Evolutionary conservation across 30 jellyfish, hydroid and myxozoan species (phyloP), one percentile per base, ranked within the genome.

Genomic region (Chrysaora quinquecirrha): DNA sequence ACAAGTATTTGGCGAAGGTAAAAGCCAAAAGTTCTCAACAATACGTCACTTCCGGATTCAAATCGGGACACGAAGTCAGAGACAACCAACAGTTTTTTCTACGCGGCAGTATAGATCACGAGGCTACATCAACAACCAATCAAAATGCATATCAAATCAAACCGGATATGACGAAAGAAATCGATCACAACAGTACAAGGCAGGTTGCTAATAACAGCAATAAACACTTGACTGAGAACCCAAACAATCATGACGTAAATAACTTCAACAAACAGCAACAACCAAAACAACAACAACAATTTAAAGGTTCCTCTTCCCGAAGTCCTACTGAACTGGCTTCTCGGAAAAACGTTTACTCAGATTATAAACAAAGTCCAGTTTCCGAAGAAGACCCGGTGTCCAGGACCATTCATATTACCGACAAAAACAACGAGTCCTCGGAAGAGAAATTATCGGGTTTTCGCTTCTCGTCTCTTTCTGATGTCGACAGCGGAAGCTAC

Each of bases 401-500:
- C 27, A 54, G 66, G n/a, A 65, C 60, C 60, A 27, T 32, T 9
- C 29, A 76, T 0, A 22, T 9, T 2, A 29, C 33, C 16, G 48
- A 38, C 9, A 32, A 9, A 27, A 9, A 9, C 0, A 28, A 14
- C 27, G 48, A 75, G 18, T 0, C 56, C 2, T 29, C 19, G 24
- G 18, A 27, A 12, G 6, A 33, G 4, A 64, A 50, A 48, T 48
- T 78, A 11, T 61, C 90, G 2, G 56, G 48, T 10, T 80, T 80
- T 48, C 24, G 64, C 32, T 75, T 85, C 76, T 27, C 71, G 49
- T 30, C 82, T 3, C 58, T 85, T 23, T 69, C 87, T 21, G 58
- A 71, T 33, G 72, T 75, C 34, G 95, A 85, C 29, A 74, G 66
- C 19, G 87, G 87, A 20, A 64, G 81, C 48, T 85, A 85, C 71